Base-by-base conservation (phyloP, 1,140 invertebrate species). In the Bombus breviceps region DNA sequence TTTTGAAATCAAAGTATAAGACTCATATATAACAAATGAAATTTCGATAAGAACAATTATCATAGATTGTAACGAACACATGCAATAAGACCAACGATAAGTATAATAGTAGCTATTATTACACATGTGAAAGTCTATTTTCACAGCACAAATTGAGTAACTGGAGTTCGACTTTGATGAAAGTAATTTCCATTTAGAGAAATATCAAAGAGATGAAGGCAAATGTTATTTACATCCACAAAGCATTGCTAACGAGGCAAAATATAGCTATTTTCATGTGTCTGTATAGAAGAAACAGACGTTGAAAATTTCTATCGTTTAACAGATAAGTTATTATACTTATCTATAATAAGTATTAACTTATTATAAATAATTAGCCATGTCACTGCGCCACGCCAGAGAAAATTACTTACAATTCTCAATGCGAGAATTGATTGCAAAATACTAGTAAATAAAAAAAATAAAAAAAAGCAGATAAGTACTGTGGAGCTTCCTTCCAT, bases 161-260 rank as follows among this genome's bases (percentile, higher is more conserved):
- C 25, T 41, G 37, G 5, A 43, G 22, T 59, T 18, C 28, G 22
- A 62, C 32, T 64, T 82, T 39, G 39, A 28, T 22, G 39, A 59
- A 34, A 37, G 4, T 74, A 37, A 64, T 74, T 82, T 62, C 43
- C 69, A 74, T 82, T 64, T 37, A 13, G 13, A 62, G 80, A 82
- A 64, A n/a, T 22, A 18, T 82, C 80, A 64, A 37, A 74, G 53
- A 43, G 39, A 15, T 1, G 8, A 28, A n/a, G n/a, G 1, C 18
- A 8, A 73, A 41, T 37, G n/a, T 43, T 82, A 74, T 74, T 82
- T 74, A 82, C 39, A 37, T 41, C n/a, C 25, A 10, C 4, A 57
- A 34, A 81, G 43, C 53, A 74, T 74, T 15, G 22, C 18, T 43
- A 43, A 64, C 25, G 53, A 43, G 53, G 47, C 53, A 12, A 57